Percentiles rank a stretch among this genome's conserved stretches.
phyloP scores from a whole-genome alignment of 2,113 vertebrate species.

The Cottus gobio region DNA sequence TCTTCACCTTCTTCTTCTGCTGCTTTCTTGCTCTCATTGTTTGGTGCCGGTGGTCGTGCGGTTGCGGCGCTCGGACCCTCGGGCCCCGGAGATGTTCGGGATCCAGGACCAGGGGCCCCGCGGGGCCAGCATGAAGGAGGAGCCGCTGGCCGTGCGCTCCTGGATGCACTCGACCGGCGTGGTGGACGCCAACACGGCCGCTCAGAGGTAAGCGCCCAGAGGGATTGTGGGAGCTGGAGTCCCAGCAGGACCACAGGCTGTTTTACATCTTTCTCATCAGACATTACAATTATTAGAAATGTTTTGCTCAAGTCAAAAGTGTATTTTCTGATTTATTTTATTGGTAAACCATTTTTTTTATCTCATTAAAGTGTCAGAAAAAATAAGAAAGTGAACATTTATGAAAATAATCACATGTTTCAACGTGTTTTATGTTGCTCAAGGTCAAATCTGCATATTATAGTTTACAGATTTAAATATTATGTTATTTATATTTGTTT shows the following conservation, averaged over 20 bases:
- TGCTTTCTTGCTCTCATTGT: too few relatives aligned
- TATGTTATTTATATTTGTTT: background rate
- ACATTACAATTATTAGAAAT: background rate
- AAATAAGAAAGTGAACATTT: background rate
- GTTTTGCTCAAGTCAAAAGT: background rate
- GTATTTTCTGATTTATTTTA: background rate
- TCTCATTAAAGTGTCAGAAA: background rate
- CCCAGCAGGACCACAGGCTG: constrained; percentile 31
- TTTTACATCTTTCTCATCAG: background rate
- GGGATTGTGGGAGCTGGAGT: constrained; percentile 67
- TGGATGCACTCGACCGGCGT: constrained; percentile 74
- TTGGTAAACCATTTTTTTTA: background rate
- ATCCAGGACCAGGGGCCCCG: constrained; percentile 71
- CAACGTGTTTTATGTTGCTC: background rate
- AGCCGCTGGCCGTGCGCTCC: constrained; percentile 72
- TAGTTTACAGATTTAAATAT: background rate
- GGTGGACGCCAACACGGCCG: constrained; percentile 74
- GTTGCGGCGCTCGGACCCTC: background rate
- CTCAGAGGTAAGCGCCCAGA: constrained; percentile 72
- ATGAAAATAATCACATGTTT: background rate
- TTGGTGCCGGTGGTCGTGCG: too few relatives aligned
- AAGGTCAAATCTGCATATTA: background rate
- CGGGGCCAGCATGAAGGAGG: constrained; percentile 75
- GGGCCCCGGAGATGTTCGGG: constrained; percentile 68
- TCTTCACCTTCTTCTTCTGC: background rate